These are phyloP conservation scores for Carassius carassius DNA, from an alignment of 2,113 vertebrate genomes.

Conservation along the genomic window DNA sequence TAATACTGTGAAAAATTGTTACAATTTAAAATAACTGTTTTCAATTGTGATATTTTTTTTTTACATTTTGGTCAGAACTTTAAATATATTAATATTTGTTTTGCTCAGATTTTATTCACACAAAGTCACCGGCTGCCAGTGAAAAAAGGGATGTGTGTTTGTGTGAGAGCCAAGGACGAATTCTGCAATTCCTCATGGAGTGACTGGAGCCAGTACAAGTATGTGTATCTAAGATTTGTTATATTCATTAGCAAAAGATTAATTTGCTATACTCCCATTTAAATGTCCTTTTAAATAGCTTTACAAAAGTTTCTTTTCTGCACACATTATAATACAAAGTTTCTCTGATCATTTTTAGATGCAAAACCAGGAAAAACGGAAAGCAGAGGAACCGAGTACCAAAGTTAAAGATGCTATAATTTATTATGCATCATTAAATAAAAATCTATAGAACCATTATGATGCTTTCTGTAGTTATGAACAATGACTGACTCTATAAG, in stretches of 20 bases:
- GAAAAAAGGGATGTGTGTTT: slow-evolving; percentile 50
- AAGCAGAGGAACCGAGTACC: slow-evolving; percentile 5
- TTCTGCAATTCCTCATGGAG: slow-evolving; percentile 71
- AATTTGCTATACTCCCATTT: neutral
- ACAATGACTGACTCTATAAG: neutral
- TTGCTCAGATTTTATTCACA: slow-evolving; percentile 41
- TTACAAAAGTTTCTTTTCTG: neutral
- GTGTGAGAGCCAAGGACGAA: slow-evolving; percentile 68
- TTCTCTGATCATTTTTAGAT: slow-evolving; percentile 32
- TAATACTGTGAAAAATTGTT: neutral
- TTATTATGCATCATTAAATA: neutral
- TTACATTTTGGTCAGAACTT: too few species aligned
- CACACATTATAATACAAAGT: neutral
- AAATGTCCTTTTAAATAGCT: neutral
- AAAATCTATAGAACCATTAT: neutral
- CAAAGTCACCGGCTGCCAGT: slow-evolving; percentile 56
- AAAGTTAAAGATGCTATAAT: slow-evolving; percentile 27
- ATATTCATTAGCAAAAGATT: neutral
- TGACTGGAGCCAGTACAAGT: slow-evolving; percentile 70
- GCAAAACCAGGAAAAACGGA: slow-evolving; percentile 8
- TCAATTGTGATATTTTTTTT: neutral
- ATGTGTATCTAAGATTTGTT: slow-evolving; percentile 15
- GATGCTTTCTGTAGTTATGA: neutral
- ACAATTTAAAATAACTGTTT: neutral
- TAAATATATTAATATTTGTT: neutral